Percentiles rank a stretch among this genome's conserved stretches.
phyloP scores from a whole-genome alignment of 1,140 invertebrate genomes.

The Caenorhabditis tropicalis region DNA sequence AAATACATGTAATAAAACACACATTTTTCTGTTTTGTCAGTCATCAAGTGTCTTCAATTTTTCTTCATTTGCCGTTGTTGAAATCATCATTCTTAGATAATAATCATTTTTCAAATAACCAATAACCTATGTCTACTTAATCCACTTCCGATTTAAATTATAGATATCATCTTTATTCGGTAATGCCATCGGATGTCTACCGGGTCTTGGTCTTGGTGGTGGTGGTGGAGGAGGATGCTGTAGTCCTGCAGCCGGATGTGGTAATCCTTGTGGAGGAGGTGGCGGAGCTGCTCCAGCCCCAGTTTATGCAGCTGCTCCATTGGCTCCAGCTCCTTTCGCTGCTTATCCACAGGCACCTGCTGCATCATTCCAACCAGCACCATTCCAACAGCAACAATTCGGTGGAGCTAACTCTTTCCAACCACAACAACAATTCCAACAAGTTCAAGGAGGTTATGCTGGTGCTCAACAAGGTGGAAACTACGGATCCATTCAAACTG shows the following conservation, averaged over 20 bases:
- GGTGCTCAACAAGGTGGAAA: not conserved
- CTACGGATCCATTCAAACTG: not conserved
- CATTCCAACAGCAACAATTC: not conserved
- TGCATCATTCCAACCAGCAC: not conserved
- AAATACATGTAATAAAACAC: not conserved
- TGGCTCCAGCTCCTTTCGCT: slow-evolving; percentile 14
- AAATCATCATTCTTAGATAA: too few species aligned
- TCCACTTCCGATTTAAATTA: not conserved
- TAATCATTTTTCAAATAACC: not conserved
- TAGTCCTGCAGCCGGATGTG: not conserved
- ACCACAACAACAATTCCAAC: slow-evolving; percentile 8
- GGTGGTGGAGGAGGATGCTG: slow-evolving; percentile 47
- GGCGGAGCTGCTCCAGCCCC: slow-evolving; percentile 30
- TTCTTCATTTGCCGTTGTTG: not conserved
- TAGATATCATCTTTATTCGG: slow-evolving; percentile 20
- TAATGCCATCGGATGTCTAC: not conserved
- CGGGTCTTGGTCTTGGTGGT: slow-evolving; percentile 27
- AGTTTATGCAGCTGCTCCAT: slow-evolving; percentile 12
- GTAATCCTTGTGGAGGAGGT: slow-evolving; percentile 36
- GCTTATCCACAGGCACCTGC: slow-evolving; percentile 26
- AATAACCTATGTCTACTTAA: not conserved
- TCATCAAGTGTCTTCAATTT: too few species aligned
- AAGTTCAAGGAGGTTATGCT: not conserved
- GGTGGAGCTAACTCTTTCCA: not conserved
- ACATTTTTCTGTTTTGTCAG: too few species aligned